phyloP scores from a whole-genome alignment of 2,888 invertebrate genomes.

The Acleris sparsana region DNA sequence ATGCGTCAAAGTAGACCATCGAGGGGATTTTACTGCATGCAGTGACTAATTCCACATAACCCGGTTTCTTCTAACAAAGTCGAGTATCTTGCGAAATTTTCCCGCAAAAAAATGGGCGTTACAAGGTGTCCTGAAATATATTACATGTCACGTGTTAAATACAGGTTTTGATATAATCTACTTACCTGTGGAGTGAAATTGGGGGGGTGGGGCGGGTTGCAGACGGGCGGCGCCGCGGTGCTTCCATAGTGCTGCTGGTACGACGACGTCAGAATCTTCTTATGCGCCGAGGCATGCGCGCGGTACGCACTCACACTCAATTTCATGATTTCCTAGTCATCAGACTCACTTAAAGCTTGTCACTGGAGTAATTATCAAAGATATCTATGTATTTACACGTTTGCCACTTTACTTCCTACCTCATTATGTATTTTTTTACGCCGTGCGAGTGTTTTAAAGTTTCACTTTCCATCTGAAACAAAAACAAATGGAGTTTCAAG shows the following conservation, averaged over 20 bases:
- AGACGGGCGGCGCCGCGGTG: slow-evolving; percentile 85
- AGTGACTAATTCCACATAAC: too few relatives aligned
- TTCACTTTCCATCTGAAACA: slow-evolving; percentile 29
- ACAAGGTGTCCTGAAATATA: too few relatives aligned
- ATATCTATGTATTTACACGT: slow-evolving; percentile 10
- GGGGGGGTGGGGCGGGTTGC: slow-evolving; percentile 72
- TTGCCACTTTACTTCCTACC: slow-evolving; percentile 19
- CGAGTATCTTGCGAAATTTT: too few relatives aligned
- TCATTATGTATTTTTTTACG: slow-evolving; percentile 23
- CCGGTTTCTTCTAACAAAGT: too few relatives aligned
- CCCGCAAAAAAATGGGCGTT: too few relatives aligned
- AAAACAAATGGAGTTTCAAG: background rate
- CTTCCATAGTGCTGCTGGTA: slow-evolving; percentile 92
- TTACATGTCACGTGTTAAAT: too few relatives aligned
- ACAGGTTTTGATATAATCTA: background rate
- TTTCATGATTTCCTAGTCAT: slow-evolving; percentile 84
- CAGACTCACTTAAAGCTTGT: background rate
- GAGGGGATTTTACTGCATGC: too few relatives aligned
- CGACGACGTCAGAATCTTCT: slow-evolving; percentile 91
- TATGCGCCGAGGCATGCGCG: slow-evolving; percentile 94
- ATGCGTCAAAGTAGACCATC: too few relatives aligned
- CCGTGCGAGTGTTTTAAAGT: background rate
- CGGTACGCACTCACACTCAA: slow-evolving; percentile 94
- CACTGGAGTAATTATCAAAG: background rate
- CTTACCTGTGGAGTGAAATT: slow-evolving; percentile 75